phyloP scores from a whole-genome alignment of 2,113 vertebrate species.

The Myotis lucifugus region DNA sequence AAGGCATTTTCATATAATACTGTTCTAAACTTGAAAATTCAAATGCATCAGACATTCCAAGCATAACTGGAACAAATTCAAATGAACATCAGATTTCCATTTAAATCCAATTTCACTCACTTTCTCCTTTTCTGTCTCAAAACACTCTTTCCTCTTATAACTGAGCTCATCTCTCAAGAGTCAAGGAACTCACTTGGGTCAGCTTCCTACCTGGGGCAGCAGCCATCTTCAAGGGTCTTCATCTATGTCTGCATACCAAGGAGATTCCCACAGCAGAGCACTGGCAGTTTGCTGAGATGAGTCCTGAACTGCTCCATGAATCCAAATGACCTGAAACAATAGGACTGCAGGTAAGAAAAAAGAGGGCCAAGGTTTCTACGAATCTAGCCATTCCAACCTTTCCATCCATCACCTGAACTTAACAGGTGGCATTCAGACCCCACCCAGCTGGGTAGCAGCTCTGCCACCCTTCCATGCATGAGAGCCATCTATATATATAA shows the following conservation, averaged over 20 bases:
- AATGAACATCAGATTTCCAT: slow-evolving; percentile 82
- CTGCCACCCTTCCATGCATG: neutral
- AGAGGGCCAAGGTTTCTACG: neutral
- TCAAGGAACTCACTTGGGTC: slow-evolving; percentile 61
- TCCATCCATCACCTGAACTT: neutral
- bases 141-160: slow-evolving; percentile 67
- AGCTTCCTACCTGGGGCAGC: slow-evolving; percentile 66
- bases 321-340: slow-evolving; percentile 26
- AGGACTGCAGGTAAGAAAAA: neutral
- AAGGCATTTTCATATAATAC: slow-evolving; percentile 77
- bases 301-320: neutral
- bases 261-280: neutral
- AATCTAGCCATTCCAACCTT: neutral
- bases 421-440: neutral
- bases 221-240: neutral
- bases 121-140: slow-evolving; percentile 70
- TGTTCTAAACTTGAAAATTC: slow-evolving; percentile 80
- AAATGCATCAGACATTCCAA: slow-evolving; percentile 75
- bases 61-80: slow-evolving; percentile 80
- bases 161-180: slow-evolving; percentile 70
- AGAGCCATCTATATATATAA: neutral
- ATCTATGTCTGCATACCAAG: neutral
- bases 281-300: neutral
- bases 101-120: slow-evolving; percentile 77
- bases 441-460: neutral